Evolutionary conservation across 2,113 vertebrate species (phyloP).

Genomic region (Gallinago jamesoni): DNA sequence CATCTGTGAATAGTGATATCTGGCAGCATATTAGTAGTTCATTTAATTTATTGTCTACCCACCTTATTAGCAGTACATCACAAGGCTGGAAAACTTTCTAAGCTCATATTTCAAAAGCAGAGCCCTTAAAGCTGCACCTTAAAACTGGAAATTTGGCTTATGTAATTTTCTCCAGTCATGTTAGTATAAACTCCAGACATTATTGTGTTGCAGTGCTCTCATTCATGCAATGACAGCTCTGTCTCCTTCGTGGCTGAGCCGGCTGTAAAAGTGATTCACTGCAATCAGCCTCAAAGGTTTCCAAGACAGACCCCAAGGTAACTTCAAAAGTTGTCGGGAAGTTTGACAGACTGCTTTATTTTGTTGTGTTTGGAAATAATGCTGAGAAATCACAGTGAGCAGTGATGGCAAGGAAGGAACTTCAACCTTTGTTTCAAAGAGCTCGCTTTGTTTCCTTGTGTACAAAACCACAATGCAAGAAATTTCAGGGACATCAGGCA

Average conservation of each 20-base stretch:
- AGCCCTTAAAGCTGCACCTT: not conserved
- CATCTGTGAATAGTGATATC: conserved; percentile 43
- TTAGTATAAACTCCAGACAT: not conserved
- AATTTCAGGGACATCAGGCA: not conserved
- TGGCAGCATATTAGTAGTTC: conserved; percentile 3
- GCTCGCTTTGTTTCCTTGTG: not conserved
- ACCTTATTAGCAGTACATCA: conserved; percentile 50
- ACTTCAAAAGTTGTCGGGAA: conserved; percentile 2
- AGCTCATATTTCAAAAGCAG: conserved; percentile 38
- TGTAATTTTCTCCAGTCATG: not conserved
- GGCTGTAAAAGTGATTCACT: conserved; percentile 26
- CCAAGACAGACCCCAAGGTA: not conserved
- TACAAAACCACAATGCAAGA: not conserved
- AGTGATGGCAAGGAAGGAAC: not conserved
- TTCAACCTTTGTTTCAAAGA: not conserved
- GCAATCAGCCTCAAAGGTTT: conserved; percentile 14
- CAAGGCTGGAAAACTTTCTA: conserved; percentile 29
- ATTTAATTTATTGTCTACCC: conserved; percentile 52
- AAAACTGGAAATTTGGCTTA: not conserved
- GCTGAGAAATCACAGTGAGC: not conserved
- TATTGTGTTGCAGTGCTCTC: not conserved
- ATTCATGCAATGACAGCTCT: not conserved
- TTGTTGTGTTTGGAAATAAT: conserved; percentile 18
- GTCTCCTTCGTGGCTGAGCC: not conserved
- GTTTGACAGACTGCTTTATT: conserved; percentile 33